These are phyloP conservation scores for Protaetia brevitarsis DNA, from an alignment of 1,140 invertebrate species.

Conservation along the genomic window DNA sequence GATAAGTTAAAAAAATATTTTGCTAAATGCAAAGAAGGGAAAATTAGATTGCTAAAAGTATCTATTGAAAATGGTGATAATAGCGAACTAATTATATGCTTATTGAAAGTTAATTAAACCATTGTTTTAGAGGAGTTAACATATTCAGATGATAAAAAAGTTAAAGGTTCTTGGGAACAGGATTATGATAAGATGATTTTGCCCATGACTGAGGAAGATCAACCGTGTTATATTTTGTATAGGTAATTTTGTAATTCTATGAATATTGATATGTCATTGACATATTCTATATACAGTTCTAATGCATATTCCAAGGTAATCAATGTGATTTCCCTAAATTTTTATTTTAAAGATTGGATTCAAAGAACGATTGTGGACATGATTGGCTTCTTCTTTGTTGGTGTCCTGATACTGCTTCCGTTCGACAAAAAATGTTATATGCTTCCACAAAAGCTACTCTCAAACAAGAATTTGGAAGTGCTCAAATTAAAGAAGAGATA, in stretches of 20 bases:
- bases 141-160: conserved; percentile 64
- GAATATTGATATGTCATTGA: conserved; percentile 32
- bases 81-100: conserved; percentile 27
- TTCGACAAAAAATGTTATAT: conserved; percentile 97
- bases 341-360: conserved; percentile 65
- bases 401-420: conserved; percentile 86
- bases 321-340: neutral
- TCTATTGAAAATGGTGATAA: conserved; percentile 79
- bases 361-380: conserved; percentile 73
- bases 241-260: conserved; percentile 54
- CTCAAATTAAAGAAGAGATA: conserved; percentile 86
- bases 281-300: neutral
- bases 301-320: neutral
- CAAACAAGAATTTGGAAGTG: conserved; percentile 93
- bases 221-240: conserved; percentile 93
- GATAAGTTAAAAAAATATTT: conserved; percentile 77
- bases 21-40: conserved; percentile 76
- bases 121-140: conserved; percentile 74
- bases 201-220: conserved; percentile 75
- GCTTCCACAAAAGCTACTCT: conserved; percentile 97
- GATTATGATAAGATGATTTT: conserved; percentile 82
- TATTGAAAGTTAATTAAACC: conserved; percentile 28
- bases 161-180: conserved; percentile 77
- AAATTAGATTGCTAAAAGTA: conserved; percentile 76
- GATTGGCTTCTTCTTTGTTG: conserved; percentile 95